Evolutionary conservation across 2,113 vertebrate genomes (phyloP), one percentile per base, ranked within the genome.

Genomic region (Baryphthengus martii): DNA sequence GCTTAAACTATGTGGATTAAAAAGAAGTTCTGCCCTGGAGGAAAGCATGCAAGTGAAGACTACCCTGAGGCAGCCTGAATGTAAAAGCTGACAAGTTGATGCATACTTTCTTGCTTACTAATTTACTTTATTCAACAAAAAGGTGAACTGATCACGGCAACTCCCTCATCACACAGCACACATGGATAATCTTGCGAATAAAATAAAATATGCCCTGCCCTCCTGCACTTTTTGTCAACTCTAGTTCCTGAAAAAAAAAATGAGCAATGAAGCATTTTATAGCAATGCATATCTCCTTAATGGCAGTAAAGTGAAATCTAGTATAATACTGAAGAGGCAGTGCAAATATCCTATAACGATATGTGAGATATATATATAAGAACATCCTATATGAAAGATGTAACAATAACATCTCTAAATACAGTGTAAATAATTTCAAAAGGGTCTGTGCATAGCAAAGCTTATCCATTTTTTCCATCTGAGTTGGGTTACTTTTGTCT

Each of bases 71-170:
- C 88, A 68, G 28, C 74, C 42, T 72, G 45, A 40, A 68, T 44
- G 78, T 83, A 40, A 52, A 62, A 88, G 40, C 55, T 96, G 95
- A 93, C 95, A 96, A 72, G 31, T 55, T 67, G n/a, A 16, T 33
- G 49, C 91, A 93, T 79, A 95, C 31, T 76, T 95, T 65, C 79
- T 67, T 71, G 70, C 91, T 80, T 93, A 75, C 76, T 82, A 58
- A 87, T 93, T 82, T 73, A 50, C 35, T 53, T 72, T 58, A 71
- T 75, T 58, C 62, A 47, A 39, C 55, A 33, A 44, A 89, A 56
- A 49, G 47, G 17, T 81, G 89, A 84, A 44, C 40, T 0, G 5
- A 88, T 88, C 73, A 7, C 72, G 77, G 79, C 84, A 94, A 65
- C 68, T 87, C 77, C 67, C 42, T 95, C 86, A 62, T 28, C 81